Conservation (phyloP, 2,888 invertebrate species). For the Resseliella maxima region DNA sequence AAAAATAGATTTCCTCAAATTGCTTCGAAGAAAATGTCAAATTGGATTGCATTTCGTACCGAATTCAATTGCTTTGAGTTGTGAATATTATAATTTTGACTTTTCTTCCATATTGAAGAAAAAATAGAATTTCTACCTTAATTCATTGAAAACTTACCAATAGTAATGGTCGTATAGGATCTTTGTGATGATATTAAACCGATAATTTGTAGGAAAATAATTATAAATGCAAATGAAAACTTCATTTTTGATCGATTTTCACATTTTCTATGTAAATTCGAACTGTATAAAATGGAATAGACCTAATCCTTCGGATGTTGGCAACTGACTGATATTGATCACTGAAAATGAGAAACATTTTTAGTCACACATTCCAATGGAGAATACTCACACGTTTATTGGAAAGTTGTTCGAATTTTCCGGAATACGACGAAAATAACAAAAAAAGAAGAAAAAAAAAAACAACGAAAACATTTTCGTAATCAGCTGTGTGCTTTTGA, state of each 20-base stretch:
- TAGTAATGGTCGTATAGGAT: background rate
- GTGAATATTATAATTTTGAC: too few species aligned
- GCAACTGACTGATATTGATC: background rate
- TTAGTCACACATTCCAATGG: background rate
- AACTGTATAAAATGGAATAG: background rate
- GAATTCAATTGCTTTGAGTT: too few species aligned
- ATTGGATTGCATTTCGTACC: too few species aligned
- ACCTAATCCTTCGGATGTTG: background rate
- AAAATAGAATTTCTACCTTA: too few species aligned
- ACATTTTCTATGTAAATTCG: background rate
- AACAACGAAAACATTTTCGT: background rate
- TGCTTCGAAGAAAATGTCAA: too few species aligned
- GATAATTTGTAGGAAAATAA: background rate
- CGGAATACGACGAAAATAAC: background rate
- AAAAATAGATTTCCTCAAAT: too few species aligned
- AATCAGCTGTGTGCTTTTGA: background rate
- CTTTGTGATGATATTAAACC: background rate
- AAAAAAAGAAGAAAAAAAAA: background rate
- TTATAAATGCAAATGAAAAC: background rate
- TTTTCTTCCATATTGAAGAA: too few species aligned
- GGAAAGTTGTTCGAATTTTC: slow-evolving; percentile 31
- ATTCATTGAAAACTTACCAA: slow-evolving; percentile 24
- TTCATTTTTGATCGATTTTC: slow-evolving; percentile 7
- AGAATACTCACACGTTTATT: background rate
- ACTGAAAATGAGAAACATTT: background rate